These are phyloP conservation scores for Tethya wilhelma DNA, from an alignment of 37 sponge, comb jelly and placozoan species.

Conservation along the genomic window DNA sequence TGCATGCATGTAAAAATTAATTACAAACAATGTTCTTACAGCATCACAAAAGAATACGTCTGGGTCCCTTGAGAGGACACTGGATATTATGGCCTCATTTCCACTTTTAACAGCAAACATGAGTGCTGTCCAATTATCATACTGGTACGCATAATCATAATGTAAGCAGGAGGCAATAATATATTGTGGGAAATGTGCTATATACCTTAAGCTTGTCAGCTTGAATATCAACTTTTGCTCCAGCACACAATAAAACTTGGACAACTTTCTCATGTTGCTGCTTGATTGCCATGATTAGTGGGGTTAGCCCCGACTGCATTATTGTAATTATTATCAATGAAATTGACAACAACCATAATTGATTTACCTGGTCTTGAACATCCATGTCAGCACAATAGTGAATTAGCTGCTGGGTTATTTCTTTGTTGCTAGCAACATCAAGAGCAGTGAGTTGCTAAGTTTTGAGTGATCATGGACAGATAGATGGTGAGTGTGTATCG, in stretches of 20 bases:
- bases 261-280: neutral
- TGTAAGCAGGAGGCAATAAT: neutral
- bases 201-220: neutral
- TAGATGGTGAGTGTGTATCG: too few relatives aligned
- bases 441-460: too few relatives aligned
- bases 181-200: neutral
- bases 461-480: too few relatives aligned
- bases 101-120: too few relatives aligned
- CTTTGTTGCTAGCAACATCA: too few relatives aligned
- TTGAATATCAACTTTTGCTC: neutral
- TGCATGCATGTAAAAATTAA: too few relatives aligned
- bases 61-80: too few relatives aligned
- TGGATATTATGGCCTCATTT: too few relatives aligned
- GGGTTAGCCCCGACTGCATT: neutral
- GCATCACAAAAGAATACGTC: too few relatives aligned
- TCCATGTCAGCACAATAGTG: neutral
- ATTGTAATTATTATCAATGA: neutral
- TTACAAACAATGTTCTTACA: too few relatives aligned
- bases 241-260: neutral
- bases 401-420: too few relatives aligned
- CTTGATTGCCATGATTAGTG: neutral
- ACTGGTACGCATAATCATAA: neutral
- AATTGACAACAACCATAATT: too few relatives aligned
- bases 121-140: neutral
- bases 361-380: neutral